These are phyloP conservation scores for Caenorhabditis becei DNA, from an alignment of 2,888 invertebrate species.

Conservation along the genomic window DNA sequence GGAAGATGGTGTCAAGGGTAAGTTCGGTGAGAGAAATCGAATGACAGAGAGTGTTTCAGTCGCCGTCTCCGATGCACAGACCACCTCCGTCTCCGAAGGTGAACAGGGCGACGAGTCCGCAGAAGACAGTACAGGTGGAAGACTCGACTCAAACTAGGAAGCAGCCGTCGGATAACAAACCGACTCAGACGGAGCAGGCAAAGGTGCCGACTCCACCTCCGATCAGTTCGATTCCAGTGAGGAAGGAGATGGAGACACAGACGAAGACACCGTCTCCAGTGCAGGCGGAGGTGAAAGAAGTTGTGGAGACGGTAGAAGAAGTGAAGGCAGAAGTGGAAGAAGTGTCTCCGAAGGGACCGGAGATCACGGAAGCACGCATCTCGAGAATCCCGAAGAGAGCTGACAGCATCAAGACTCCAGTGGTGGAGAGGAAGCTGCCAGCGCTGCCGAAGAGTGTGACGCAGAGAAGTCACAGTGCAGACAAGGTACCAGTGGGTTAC, in stretches of 20 bases:
- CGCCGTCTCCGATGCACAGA: slow-evolving; percentile 60
- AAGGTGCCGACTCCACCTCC: slow-evolving; percentile 62
- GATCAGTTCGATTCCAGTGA: slow-evolving; percentile 63
- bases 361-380: slow-evolving; percentile 70
- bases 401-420: slow-evolving; percentile 72
- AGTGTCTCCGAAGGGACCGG: slow-evolving; percentile 55
- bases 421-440: slow-evolving; percentile 71
- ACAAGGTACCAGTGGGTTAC: slow-evolving; percentile 42
- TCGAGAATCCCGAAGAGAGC: slow-evolving; percentile 71
- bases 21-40: slow-evolving; percentile 9
- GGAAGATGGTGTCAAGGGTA: slow-evolving; percentile 65
- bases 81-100: slow-evolving; percentile 63
- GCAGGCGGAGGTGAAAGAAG: slow-evolving; percentile 9
- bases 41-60: slow-evolving; percentile 43
- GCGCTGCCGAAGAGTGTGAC: slow-evolving; percentile 62
- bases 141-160: slow-evolving; percentile 51
- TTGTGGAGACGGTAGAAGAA: slow-evolving; percentile 8
- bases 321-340: slow-evolving; percentile 5
- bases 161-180: slow-evolving; percentile 36
- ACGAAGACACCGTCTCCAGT: slow-evolving; percentile 55
- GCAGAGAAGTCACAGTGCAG: slow-evolving; percentile 66
- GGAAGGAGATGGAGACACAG: slow-evolving; percentile 59
- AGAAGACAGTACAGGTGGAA: slow-evolving; percentile 43
- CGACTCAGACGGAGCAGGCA: slow-evolving; percentile 43
- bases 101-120: slow-evolving; percentile 50